Evolutionary conservation across 1,140 invertebrate species (phyloP).

Genomic region (Drosophila mauritiana): DNA sequence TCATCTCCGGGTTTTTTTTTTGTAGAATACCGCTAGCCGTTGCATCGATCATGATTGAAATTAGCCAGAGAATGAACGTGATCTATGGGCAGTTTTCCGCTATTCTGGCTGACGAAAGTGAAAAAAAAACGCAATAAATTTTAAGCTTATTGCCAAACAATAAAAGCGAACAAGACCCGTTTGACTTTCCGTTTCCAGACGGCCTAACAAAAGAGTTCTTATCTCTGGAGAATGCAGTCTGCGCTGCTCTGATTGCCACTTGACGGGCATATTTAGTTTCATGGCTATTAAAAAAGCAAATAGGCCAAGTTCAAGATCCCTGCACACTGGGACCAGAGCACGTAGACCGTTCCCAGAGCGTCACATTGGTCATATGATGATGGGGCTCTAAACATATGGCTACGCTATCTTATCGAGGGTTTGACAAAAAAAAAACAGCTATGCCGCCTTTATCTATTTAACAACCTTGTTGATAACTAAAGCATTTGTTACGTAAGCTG

Average conservation of each 20-base stretch:
- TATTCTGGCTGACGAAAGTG: conserved; percentile 56
- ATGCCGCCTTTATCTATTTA: conserved; percentile 21
- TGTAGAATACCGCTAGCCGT: conserved; percentile 47
- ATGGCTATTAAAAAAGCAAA: conserved; percentile 30
- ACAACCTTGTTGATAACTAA: conserved; percentile 19
- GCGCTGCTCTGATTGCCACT: conserved; percentile 45
- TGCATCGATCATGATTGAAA: conserved; percentile 70
- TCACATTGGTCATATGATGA: conserved; percentile 48
- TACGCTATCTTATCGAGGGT: conserved; percentile 40
- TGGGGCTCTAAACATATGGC: conserved; percentile 36
- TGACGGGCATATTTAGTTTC: conserved; percentile 12
- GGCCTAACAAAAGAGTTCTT: neutral
- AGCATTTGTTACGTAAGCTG: conserved; percentile 16
- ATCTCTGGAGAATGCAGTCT: neutral
- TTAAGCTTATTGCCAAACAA: conserved; percentile 22
- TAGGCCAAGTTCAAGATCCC: conserved; percentile 30
- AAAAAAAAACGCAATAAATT: conserved; percentile 31
- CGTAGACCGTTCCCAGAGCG: conserved; percentile 34
- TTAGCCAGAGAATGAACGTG: conserved; percentile 50
- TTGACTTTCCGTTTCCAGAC: conserved; percentile 27
- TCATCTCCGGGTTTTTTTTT: conserved; percentile 11
- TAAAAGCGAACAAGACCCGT: conserved; percentile 18
- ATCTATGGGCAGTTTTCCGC: conserved; percentile 42
- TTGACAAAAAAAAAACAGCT: neutral
- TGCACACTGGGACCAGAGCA: conserved; percentile 47